These are phyloP conservation scores for Lydus trimaculatus DNA, from an alignment of 2,888 invertebrate species.

Conservation along the genomic window DNA sequence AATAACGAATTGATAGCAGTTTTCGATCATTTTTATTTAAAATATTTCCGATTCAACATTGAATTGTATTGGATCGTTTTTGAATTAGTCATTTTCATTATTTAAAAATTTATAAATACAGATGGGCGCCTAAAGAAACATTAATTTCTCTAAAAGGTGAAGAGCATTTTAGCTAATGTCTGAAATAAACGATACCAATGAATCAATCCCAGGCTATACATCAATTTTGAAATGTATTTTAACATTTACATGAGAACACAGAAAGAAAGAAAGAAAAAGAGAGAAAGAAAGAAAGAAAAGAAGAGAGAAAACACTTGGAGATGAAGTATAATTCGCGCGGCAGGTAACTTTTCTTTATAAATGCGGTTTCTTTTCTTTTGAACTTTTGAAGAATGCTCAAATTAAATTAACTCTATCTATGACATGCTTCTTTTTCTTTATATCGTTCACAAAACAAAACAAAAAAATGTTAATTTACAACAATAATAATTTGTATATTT, in stretches of 20 bases:
- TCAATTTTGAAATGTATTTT: constrained; percentile 39
- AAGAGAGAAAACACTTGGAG: neutral
- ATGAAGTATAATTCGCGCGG: constrained; percentile 5
- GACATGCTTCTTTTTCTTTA: neutral
- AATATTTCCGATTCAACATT: neutral
- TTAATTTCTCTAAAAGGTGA: constrained; percentile 36
- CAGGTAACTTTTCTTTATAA: constrained; percentile 3
- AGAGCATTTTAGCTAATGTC: constrained; percentile 42
- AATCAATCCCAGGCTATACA: constrained; percentile 44
- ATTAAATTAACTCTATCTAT: neutral
- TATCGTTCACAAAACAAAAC: neutral
- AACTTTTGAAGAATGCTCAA: neutral
- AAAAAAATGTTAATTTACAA: no score
- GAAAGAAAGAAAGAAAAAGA: neutral
- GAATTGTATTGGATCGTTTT: neutral
- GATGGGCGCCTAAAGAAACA: constrained; percentile 25
- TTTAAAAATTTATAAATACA: neutral
- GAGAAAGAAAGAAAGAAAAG: constrained; percentile 1
- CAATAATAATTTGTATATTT: no score
- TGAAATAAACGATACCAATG: constrained; percentile 43
- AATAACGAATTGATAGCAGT: no score
- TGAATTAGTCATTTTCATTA: neutral
- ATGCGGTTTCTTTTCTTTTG: neutral
- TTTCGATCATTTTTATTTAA: no score
- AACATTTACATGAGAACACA: neutral